Evolutionary conservation across 2,888 invertebrate species (phyloP), one percentile per base, ranked within the genome.

Genomic region (Euzophera pinguis): DNA sequence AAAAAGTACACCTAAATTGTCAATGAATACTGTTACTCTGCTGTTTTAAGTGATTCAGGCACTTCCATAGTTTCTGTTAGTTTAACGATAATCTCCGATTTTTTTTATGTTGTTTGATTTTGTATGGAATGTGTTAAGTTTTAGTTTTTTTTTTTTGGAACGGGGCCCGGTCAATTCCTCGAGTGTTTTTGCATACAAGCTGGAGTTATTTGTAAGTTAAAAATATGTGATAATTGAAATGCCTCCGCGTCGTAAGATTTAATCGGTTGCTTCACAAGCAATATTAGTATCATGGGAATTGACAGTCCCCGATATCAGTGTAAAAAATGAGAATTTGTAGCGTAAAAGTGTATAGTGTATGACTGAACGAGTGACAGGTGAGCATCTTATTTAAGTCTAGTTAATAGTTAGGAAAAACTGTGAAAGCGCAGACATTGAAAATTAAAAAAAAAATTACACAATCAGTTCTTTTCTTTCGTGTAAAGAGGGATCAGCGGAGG

Each of bases 341-440:
- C 73, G 65, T 83, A 79, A 73, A 75, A 62, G 71, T 69, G 72
- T 65, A 69, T 56, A 60, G 65, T 69, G 69, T 58, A 69, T 64
- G 77, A 72, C 76, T 64, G 76, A 68, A 70, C 58, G 60, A 64
- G 52, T 59, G 56, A 60, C 61, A 67, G 65, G 73, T 68, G 76
- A 67, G 69, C 68, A 64, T 65, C 59, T 73, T 73, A 74, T 75
- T 75, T 87, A 89, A 88, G 87, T 80, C 75, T 89, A 90, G 89
- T 78, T 75, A 79, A 78, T 90, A 90, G 89, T 87, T 90, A 90
- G 90, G 90, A 75, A 84, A 85, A 81, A 79, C 80, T 79, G 81
- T 81, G 78, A 80, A 75, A 65, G 65, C 75, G 78, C 51, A 51
- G 51, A 35, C 51, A 34, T 43, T 51, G 51, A 51, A 51, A 43